phyloP scores from a whole-genome alignment of 2,113 vertebrate genomes.

The Nymphicus hollandicus region DNA sequence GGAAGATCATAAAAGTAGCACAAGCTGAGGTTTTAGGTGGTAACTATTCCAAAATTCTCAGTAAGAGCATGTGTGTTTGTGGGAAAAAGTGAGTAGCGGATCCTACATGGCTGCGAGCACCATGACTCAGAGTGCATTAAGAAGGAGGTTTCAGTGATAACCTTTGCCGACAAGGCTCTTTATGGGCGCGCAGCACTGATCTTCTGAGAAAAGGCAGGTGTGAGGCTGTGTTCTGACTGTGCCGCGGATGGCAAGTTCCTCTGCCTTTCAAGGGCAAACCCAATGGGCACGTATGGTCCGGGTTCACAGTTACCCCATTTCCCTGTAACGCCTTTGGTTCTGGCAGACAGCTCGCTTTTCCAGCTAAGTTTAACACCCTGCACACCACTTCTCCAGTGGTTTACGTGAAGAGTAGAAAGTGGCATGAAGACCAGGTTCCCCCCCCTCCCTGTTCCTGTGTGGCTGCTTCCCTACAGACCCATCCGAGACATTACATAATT shows the following conservation, averaged over 20 bases:
- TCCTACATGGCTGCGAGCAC: neutral
- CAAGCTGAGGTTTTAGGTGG: neutral
- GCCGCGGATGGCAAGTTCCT: neutral
- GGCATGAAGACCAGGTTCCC: neutral
- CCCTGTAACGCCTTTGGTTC: neutral
- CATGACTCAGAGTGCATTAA: constrained; percentile 21
- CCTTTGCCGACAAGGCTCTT: neutral
- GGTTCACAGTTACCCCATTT: neutral
- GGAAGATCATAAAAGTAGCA: neutral
- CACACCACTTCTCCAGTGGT: neutral
- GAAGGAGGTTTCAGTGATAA: neutral
- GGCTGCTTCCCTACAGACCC: neutral
- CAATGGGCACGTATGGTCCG: neutral
- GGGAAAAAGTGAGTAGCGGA: constrained; percentile 33
- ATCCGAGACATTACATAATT: neutral
- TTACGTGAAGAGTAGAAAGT: neutral
- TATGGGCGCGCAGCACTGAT: neutral
- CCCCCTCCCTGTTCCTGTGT: rapidly evolving
- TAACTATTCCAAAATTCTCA: constrained; percentile 48
- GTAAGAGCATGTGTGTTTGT: neutral
- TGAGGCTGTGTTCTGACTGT: neutral
- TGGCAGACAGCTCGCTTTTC: neutral
- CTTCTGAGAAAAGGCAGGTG: constrained; percentile 29
- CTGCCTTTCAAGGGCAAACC: neutral
- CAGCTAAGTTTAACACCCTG: neutral